A percentile compares a stretch with the other conserved stretches of the same genome.
Conservation (phyloP, 1,140 invertebrate species). For the Drosophila subobscura region DNA sequence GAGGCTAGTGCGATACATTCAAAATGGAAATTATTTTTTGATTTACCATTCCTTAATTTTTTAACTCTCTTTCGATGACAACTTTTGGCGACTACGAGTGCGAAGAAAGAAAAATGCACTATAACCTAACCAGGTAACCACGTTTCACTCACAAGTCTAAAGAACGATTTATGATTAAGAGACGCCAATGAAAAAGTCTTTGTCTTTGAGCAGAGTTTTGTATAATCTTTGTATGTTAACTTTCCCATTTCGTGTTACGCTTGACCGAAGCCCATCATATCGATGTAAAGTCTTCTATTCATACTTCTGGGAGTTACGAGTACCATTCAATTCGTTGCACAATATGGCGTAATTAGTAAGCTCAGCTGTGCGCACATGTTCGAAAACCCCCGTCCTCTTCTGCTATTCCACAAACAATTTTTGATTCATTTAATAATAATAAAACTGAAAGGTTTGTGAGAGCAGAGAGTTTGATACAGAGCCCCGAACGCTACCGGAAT, state of each 20-base stretch:
- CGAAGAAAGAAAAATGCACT: too few species aligned
- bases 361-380: slow-evolving; percentile 14
- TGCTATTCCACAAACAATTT: background rate
- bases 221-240: background rate
- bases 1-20: slow-evolving; percentile 3
- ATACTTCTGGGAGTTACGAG: slow-evolving; percentile 53
- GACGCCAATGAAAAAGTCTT: too few species aligned
- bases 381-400: background rate
- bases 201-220: too few species aligned
- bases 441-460: slow-evolving; percentile 63
- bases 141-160: too few species aligned
- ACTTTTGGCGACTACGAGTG: too few species aligned
- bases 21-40: slow-evolving; percentile 15
- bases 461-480: slow-evolving; percentile 7
- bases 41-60: slow-evolving; percentile 13
- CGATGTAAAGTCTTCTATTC: slow-evolving; percentile 23
- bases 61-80: background rate
- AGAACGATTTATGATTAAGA: too few species aligned
- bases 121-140: too few species aligned
- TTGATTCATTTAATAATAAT: slow-evolving; percentile 69
- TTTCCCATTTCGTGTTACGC: slow-evolving; percentile 1
- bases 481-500: slow-evolving; percentile 13
- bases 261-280: slow-evolving; percentile 34
- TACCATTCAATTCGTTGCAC: slow-evolving; percentile 53
- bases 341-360: slow-evolving; percentile 69